Conservation (phyloP, 2,797 vertebrate genomes). For the Gymnodraco acuticeps region DNA sequence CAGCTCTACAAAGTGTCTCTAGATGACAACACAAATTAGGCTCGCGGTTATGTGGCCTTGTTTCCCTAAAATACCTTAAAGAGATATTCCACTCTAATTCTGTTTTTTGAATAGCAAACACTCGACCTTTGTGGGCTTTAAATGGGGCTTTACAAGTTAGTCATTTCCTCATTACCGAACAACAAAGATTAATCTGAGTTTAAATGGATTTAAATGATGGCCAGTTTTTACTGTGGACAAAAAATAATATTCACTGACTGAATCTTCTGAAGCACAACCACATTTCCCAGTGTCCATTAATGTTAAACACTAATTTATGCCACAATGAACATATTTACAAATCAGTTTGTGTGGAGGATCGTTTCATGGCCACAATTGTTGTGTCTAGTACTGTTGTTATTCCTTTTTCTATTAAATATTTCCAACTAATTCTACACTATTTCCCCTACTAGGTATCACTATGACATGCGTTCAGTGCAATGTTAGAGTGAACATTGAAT, state of each 20-base stretch:
- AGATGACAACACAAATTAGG: slow-evolving; percentile 65
- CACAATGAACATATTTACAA: neutral
- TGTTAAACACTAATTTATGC: neutral
- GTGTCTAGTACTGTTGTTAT: neutral
- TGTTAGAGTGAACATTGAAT: slow-evolving; percentile 12
- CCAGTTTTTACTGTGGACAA: neutral
- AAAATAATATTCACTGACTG: neutral
- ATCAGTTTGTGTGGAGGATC: slow-evolving; percentile 1
- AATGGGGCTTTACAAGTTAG: neutral
- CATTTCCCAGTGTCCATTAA: neutral
- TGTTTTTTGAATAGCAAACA: slow-evolving; percentile 5
- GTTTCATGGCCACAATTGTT: neutral
- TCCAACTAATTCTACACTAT: neutral
- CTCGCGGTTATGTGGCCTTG: slow-evolving; percentile 31
- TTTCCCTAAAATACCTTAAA: slow-evolving; percentile 50
- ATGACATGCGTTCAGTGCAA: neutral
- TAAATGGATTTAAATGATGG: neutral
- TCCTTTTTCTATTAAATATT: neutral
- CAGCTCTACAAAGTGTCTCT: slow-evolving; percentile 38
- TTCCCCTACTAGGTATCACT: neutral
- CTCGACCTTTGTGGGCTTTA: neutral
- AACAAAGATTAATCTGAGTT: neutral
- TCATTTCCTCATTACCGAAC: neutral
- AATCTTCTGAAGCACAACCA: neutral
- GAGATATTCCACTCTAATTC: neutral